Base-by-base conservation (phyloP, 1,140 invertebrate genomes). In the Drosophila littoralis region DNA sequence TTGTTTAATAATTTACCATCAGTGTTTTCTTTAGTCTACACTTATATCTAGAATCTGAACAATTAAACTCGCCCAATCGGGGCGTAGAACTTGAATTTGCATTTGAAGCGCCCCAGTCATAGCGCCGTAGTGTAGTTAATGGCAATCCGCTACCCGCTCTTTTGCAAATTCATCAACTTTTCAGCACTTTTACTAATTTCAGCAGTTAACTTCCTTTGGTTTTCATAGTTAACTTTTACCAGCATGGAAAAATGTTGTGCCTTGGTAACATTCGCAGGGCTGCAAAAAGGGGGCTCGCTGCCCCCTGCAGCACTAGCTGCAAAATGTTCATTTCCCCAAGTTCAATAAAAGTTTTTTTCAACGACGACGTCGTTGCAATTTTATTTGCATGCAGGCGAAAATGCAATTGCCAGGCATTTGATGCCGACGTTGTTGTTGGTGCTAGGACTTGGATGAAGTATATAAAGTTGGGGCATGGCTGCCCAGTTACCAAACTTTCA, bases 151-250 rank as follows among this genome's bases (percentile, higher is more conserved):
- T 69, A 51, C 82, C 10, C 6, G 52, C 22, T 46, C 12, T 60
- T 75, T 76, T 80, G 70, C 67, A 89, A 85, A 89, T 91, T 85
- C 75, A 86, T 86, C 81, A 91, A 91, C 89, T 91, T 91, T 91
- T 86, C 77, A 64, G 73, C 84, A 91, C 84, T 91, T 91, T 91
- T 85, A 89, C 89, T 91, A 91, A 91, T 91, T 91, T 89, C 79
- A 79, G 76, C 78, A 83, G 89, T 91, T 91, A 91, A 91, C 89
- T 91, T 91, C 89, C 89, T 91, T 91, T 89, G 89, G 89, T 91
- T 91, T 91, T 91, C 75, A 79, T 82, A 91, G 89, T 91, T 91
- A 91, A 91, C 89, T 91, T 91, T 91, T 84, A 73, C 82, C 83
- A 91, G 75, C 80, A 91, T 81, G 75, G 88, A 88, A 90, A 89